Percentiles rank a stretch among this genome's conserved stretches.
phyloP scores from a whole-genome alignment of 1,140 invertebrate species.

The Pseudoatta argentina region DNA sequence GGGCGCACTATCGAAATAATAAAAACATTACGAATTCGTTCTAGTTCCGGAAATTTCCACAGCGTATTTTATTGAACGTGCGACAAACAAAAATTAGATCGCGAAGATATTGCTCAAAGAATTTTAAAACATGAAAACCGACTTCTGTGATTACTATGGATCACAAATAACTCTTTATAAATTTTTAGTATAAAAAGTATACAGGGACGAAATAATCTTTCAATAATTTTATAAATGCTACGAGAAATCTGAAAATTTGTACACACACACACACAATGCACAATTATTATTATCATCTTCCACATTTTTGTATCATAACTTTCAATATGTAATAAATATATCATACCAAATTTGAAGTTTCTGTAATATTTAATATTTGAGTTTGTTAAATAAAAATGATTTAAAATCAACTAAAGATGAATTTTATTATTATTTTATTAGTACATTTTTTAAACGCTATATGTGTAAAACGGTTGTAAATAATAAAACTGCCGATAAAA shows the following conservation, averaged over 20 bases:
- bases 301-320: neutral
- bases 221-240: neutral
- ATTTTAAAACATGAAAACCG: slow-evolving; percentile 6
- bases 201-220: neutral
- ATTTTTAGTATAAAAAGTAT: neutral
- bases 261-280: too few species aligned
- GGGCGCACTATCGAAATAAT: slow-evolving; percentile 20
- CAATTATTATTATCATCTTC: neutral
- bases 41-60: slow-evolving; percentile 18
- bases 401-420: neutral
- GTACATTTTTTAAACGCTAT: neutral
- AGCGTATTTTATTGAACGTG: too few species aligned
- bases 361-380: neutral
- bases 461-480: too few species aligned
- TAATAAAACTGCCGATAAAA: too few species aligned
- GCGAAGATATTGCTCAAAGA: slow-evolving; percentile 1
- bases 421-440: neutral
- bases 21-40: slow-evolving; percentile 29
- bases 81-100: slow-evolving; percentile 29
- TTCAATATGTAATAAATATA: neutral
- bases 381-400: neutral
- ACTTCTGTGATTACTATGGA: neutral
- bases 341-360: neutral
- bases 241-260: neutral
- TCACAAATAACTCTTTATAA: neutral